Evolutionary conservation across 2,888 invertebrate species (phyloP), one percentile per base, ranked within the genome.

Genomic region (Caenorhabditis panamensis): DNA sequence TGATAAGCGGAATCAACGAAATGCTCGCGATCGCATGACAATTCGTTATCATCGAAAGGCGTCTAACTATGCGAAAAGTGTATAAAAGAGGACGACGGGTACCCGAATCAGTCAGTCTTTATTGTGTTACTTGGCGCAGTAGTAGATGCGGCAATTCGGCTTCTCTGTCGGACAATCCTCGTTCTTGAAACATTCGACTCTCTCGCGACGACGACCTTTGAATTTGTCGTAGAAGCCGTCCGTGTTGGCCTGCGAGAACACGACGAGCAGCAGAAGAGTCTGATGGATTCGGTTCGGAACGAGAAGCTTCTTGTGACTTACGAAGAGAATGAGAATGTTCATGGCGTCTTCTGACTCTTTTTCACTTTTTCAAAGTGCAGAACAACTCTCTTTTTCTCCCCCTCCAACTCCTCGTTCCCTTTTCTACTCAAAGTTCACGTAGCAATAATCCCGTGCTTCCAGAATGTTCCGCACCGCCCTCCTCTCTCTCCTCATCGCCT

Each of bases 401-500:
- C 24, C 16, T 47, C 22, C 41, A 2, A 11, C 41, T 41, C 5
- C 16, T 41, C 13, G 3, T 41, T 41, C 13, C 41, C 8, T 13
- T 6, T 41, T 41, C 5, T 16, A 3, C 13, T 41, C 13, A 41
- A 41, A 41, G 41, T 41, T 41, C 41, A 41, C 41, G 41, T 41
- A 3, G n/a, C n/a, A n/a, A n/a, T n/a, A n/a, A n/a, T 41, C 31
- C 31, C 31, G 31, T 31, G 5, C n/a, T 68, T 68, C 22, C 58
- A 59, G 59, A 59, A 68, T 68, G 68, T 37, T 44, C 54, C 69
- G 78, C 66, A 56, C 71, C 28, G 20, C 47, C 24, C n/a, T 79
- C 16, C 11, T 75, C 58, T 24, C 62, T 51, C 44, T 69, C 3
- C 24, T 69, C 59, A 24, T 49, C 49, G 51, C 49, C 73, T 58